Conservation (phyloP, 2,888 invertebrate species). For the Phyllotreta cruciferae region DNA sequence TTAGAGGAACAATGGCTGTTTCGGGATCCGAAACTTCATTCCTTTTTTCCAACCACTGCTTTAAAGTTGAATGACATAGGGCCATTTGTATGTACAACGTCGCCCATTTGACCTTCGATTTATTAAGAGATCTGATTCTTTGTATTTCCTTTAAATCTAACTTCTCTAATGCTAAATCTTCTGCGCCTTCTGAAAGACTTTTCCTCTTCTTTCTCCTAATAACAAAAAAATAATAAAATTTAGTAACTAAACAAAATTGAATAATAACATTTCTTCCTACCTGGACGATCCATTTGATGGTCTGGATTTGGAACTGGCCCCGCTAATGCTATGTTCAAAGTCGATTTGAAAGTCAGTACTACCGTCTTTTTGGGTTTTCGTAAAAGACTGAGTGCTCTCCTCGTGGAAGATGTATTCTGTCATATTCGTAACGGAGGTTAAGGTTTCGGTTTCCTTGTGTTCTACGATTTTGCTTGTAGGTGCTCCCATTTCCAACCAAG, state of each 20-base stretch:
- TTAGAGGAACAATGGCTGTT: conserved; percentile 48
- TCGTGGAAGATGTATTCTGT: conserved; percentile 45
- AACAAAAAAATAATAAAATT: background rate
- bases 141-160: conserved; percentile 51
- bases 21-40: conserved; percentile 57
- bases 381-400: conserved; percentile 43
- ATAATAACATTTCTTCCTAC: conserved; percentile 13
- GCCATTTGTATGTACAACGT: conserved; percentile 86
- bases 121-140: conserved; percentile 38
- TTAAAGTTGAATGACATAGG: conserved; percentile 76
- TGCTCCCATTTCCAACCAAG: conserved; percentile 77
- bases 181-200: conserved; percentile 56
- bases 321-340: conserved; percentile 48
- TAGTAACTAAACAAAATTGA: background rate
- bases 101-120: conserved; percentile 65
- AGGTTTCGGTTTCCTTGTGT: conserved; percentile 34
- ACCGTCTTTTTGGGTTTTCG: conserved; percentile 41
- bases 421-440: conserved; percentile 13
- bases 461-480: conserved; percentile 57
- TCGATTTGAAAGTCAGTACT: conserved; percentile 54
- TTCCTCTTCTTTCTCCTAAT: conserved; percentile 44
- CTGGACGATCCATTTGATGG: conserved; percentile 1
- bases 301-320: conserved; percentile 32
- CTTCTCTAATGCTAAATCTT: conserved; percentile 49
- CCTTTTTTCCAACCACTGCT: conserved; percentile 76